phyloP scores from a whole-genome alignment of 2,888 invertebrate genomes.

The Caenorhabditis sulstoni region DNA sequence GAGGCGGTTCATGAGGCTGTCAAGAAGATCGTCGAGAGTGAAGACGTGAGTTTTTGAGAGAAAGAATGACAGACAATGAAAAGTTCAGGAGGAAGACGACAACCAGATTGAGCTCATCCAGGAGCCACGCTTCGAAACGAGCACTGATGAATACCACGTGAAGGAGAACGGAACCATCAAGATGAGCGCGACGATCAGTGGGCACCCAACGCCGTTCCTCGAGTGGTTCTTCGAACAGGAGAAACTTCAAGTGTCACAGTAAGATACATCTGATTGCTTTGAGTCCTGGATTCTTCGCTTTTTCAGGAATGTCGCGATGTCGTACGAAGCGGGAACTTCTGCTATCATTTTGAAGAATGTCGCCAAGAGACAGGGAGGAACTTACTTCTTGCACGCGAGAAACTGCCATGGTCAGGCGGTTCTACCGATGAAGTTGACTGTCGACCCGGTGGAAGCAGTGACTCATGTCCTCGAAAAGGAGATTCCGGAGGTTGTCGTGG shows the following conservation, averaged over 20 bases:
- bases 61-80: neutral
- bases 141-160: slow-evolving; percentile 68
- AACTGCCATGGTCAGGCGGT: slow-evolving; percentile 68
- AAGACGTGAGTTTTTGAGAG: slow-evolving; percentile 45
- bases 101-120: slow-evolving; percentile 39
- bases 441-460: slow-evolving; percentile 54
- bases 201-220: slow-evolving; percentile 69
- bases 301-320: slow-evolving; percentile 68
- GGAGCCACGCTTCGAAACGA: slow-evolving; percentile 66
- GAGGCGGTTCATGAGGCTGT: slow-evolving; percentile 77
- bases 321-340: slow-evolving; percentile 64
- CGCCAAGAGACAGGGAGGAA: slow-evolving; percentile 58
- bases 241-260: slow-evolving; percentile 64
- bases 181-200: slow-evolving; percentile 66
- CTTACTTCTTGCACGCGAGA: slow-evolving; percentile 69
- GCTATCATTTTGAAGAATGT: slow-evolving; percentile 65
- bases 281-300: neutral
- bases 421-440: slow-evolving; percentile 62
- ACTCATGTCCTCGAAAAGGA: slow-evolving; percentile 47
- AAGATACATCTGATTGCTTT: too few species aligned
- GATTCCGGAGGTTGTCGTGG: slow-evolving; percentile 3
- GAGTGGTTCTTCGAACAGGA: slow-evolving; percentile 69
- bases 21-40: slow-evolving; percentile 61
- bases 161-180: slow-evolving; percentile 65
- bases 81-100: slow-evolving; percentile 61